Evolutionary conservation across 2,797 vertebrate species (phyloP).

Genomic region (Pelobates cultripes): DNA sequence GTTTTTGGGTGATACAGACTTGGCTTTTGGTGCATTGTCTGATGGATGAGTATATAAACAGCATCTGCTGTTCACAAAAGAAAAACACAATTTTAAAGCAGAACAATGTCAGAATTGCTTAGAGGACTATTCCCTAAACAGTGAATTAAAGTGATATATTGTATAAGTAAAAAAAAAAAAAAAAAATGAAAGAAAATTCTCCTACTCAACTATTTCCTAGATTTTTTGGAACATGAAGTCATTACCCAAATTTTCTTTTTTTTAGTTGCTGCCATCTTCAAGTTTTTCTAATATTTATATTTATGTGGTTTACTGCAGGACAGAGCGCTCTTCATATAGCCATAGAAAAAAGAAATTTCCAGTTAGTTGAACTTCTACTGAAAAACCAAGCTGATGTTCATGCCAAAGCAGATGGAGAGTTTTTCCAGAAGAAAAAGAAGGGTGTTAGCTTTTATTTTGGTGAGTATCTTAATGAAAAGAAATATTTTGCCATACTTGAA

Average conservation of each 20-base stretch:
- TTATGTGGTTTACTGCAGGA: conserved; percentile 67
- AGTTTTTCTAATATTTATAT: neutral
- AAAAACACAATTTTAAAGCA: neutral
- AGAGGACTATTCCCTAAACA: too few relatives aligned
- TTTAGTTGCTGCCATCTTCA: too few relatives aligned
- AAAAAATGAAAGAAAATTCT: too few relatives aligned
- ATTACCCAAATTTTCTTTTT: too few relatives aligned
- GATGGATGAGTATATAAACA: neutral
- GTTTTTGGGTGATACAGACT: neutral
- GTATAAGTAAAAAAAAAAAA: too few relatives aligned
- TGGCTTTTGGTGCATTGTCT: neutral
- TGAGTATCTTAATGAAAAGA: conserved; percentile 57
- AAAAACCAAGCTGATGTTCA: conserved; percentile 87
- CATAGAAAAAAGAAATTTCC: conserved; percentile 85
- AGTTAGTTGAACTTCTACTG: conserved; percentile 81
- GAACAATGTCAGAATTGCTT: too few relatives aligned
- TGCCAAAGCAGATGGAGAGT: conserved; percentile 81
- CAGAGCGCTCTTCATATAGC: conserved; percentile 93
- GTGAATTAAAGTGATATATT: too few relatives aligned
- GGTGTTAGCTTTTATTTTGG: conserved; percentile 90
- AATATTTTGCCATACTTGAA: neutral
- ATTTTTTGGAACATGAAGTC: too few relatives aligned
- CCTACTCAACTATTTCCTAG: too few relatives aligned
- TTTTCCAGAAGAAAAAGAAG: conserved; percentile 83
- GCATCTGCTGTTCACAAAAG: neutral